These are phyloP conservation scores for Parazoanthus atlanticus DNA, from an alignment of 92 coral and sea anemone species.

Conservation along the genomic window DNA sequence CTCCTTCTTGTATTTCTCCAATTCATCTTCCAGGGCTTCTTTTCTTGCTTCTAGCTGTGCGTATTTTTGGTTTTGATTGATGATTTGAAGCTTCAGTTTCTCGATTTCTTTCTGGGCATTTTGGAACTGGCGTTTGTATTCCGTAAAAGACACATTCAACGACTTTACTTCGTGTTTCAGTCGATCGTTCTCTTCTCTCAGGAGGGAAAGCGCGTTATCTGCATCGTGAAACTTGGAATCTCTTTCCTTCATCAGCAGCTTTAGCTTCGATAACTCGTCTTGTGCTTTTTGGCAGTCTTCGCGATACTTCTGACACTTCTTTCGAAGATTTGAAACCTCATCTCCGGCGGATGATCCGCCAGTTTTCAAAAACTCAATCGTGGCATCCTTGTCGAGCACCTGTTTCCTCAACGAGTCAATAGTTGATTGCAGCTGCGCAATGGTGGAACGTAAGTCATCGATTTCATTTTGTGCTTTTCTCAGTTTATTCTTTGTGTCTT, in stretches of 20 bases:
- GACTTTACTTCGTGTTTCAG: conserved; percentile 71
- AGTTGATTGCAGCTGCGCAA: conserved; percentile 64
- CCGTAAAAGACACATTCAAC: conserved; percentile 64
- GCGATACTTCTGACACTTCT: conserved; percentile 71
- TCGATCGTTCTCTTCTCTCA: conserved; percentile 70
- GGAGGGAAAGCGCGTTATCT: conserved; percentile 44
- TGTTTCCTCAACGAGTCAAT: conserved; percentile 74
- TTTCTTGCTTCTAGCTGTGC: conserved; percentile 75
- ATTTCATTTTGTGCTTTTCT: conserved; percentile 73
- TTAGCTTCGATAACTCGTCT: conserved; percentile 71
- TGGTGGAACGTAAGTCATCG: conserved; percentile 50
- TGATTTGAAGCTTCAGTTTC: conserved; percentile 63
- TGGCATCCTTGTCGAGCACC: conserved; percentile 54
- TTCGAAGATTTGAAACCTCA: conserved; percentile 62
- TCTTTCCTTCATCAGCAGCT: conserved; percentile 71
- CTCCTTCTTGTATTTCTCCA: conserved; percentile 66
- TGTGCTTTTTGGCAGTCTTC: conserved; percentile 73
- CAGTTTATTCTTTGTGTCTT: conserved; percentile 61
- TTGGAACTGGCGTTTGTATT: conserved; percentile 63
- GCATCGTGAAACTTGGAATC: conserved; percentile 60
- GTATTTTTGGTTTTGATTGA: conserved; percentile 63
- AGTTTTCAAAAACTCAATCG: conserved; percentile 55
- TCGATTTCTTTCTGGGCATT: conserved; percentile 79
- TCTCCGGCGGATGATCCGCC: conserved; percentile 62
- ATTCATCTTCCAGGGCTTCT: conserved; percentile 71